A percentile compares a stretch with the other conserved stretches of the same genome.
These are phyloP conservation scores for Zapornia atra DNA, from an alignment of 2,113 vertebrate genomes.

Conservation along the genomic window DNA sequence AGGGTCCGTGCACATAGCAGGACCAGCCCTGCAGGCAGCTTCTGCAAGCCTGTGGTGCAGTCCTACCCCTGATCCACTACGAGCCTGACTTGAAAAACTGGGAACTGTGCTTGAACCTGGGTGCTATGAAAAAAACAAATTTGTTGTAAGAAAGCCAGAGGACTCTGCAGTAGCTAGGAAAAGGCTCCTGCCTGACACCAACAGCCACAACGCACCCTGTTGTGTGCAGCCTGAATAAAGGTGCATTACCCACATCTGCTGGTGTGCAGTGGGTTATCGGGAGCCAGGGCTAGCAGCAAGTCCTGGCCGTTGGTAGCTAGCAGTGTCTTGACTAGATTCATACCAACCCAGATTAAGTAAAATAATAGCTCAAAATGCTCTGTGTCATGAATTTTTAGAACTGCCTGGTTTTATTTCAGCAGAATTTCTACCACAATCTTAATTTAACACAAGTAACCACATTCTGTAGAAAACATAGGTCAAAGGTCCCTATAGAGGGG, in stretches of 20 bases:
- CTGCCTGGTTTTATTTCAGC: not conserved
- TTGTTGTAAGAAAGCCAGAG: not conserved
- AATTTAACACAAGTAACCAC: not conserved
- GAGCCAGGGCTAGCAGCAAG: not conserved
- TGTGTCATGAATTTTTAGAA: not conserved
- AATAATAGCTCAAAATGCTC: not conserved
- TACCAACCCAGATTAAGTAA: not conserved
- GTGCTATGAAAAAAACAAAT: not conserved
- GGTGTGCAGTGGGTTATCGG: accelerated
- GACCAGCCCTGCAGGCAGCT: not conserved
- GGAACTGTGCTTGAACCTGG: not conserved
- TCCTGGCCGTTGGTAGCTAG: not conserved
- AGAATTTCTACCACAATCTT: not conserved
- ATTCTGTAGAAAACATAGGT: not conserved
- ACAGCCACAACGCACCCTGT: not conserved
- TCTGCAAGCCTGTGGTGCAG: not conserved
- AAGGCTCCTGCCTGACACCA: not conserved
- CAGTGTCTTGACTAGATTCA: not conserved
- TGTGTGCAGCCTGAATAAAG: not conserved
- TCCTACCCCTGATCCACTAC: accelerated
- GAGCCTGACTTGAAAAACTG: not conserved
- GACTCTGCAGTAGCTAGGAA: not conserved
- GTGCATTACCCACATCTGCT: accelerated
- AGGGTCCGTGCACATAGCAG: accelerated
- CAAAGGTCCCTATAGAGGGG: not conserved